Percentiles rank a stretch among this genome's conserved stretches.
Conservation (phyloP, 2,888 invertebrate species). For the Lagria hirta region DNA sequence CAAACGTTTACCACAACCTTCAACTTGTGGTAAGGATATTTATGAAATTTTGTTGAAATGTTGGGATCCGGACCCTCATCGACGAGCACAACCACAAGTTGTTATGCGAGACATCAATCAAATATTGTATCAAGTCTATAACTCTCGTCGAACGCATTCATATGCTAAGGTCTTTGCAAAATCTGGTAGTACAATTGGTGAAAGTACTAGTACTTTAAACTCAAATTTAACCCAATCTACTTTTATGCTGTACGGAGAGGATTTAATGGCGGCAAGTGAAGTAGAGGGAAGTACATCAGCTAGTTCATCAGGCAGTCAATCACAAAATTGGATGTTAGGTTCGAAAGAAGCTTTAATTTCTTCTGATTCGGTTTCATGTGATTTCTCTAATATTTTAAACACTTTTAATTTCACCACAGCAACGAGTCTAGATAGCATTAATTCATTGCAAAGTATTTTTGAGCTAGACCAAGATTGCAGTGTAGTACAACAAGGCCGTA, state of each 20-base stretch:
- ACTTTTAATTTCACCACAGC: constrained; percentile 49
- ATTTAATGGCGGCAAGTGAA: constrained; percentile 24
- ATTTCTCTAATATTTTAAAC: constrained; percentile 49
- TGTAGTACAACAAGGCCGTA: constrained; percentile 62
- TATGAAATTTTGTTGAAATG: constrained; percentile 77
- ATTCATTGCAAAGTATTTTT: constrained; percentile 59
- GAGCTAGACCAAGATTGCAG: constrained; percentile 61
- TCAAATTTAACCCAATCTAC: constrained; percentile 44
- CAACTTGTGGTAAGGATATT: constrained; percentile 72
- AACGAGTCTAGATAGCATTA: constrained; percentile 52
- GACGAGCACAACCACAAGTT: constrained; percentile 76
- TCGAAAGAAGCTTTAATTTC: constrained; percentile 39
- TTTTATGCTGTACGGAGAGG: constrained; percentile 17
- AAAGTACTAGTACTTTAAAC: constrained; percentile 47
- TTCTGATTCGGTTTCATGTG: constrained; percentile 46
- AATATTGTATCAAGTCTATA: constrained; percentile 71
- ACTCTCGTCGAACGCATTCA: constrained; percentile 62
- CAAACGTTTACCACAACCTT: constrained; percentile 66
- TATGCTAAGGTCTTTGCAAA: constrained; percentile 57
- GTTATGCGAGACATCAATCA: constrained; percentile 85
- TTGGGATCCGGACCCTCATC: constrained; percentile 74
- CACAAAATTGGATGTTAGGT: constrained; percentile 27
- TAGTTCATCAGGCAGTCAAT: constrained; percentile 9
- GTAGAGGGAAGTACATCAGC: constrained; percentile 11
- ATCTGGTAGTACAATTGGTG: constrained; percentile 26